phyloP scores from a whole-genome alignment of 2,113 vertebrate genomes.

The Seriola rivoliana region DNA sequence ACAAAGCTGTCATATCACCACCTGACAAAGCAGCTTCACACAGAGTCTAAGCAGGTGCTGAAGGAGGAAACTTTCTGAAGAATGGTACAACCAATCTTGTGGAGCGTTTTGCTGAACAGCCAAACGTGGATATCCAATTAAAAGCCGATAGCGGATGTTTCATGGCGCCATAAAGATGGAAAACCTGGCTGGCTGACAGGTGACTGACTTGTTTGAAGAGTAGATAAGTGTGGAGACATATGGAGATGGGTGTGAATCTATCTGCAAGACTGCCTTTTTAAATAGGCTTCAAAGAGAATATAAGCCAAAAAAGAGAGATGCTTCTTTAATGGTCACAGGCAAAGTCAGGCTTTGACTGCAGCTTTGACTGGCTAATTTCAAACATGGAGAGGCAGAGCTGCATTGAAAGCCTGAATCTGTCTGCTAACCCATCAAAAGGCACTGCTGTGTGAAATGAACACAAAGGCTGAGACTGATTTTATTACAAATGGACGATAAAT shows the following conservation, averaged over 20 bases:
- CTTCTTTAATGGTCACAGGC: constrained; percentile 44
- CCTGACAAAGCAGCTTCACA: constrained; percentile 42
- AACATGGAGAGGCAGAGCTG: constrained; percentile 14
- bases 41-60: constrained; percentile 37
- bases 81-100: constrained; percentile 10
- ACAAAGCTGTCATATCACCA: constrained; percentile 34
- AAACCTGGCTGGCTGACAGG: constrained; percentile 39
- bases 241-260: constrained; percentile 27
- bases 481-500: constrained; percentile 20
- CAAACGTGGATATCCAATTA: constrained; percentile 56
- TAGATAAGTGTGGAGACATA: constrained; percentile 51
- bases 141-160: constrained; percentile 39
- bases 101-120: constrained; percentile 36
- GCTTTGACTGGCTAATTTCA: constrained; percentile 49
- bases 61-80: constrained; percentile 37
- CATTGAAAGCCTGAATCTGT: constrained; percentile 27
- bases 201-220: constrained; percentile 58
- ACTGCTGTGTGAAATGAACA: constrained; percentile 18
- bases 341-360: constrained; percentile 49
- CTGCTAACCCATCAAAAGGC: constrained; percentile 38
- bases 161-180: constrained; percentile 24
- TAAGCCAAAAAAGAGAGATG: constrained; percentile 39
- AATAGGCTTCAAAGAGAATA: constrained; percentile 52
- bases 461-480: constrained; percentile 8
- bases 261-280: constrained; percentile 47